A percentile compares a stretch with the other conserved stretches of the same genome.
phyloP scores from a whole-genome alignment of 1,140 invertebrate genomes.

The Macrobrachium rosenbergii region DNA sequence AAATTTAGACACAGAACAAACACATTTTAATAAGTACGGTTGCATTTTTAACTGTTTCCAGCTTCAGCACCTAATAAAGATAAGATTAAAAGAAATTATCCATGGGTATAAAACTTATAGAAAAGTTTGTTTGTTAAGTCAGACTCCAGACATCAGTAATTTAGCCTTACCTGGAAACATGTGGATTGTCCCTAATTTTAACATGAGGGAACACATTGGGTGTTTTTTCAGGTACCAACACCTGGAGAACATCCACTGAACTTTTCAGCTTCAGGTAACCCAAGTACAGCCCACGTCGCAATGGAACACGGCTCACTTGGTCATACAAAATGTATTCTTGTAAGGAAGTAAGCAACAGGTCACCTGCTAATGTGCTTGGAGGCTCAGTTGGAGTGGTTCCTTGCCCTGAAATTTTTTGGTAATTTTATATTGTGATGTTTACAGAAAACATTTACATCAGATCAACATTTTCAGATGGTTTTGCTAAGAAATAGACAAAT shows the following conservation, averaged over 20 bases:
- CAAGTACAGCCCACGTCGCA: conserved; percentile 90
- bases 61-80: no score
- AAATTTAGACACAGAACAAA: no score
- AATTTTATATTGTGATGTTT: no score
- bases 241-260: conserved; percentile 92
- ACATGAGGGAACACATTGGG: conserved; percentile 94
- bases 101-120: no score
- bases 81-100: no score
- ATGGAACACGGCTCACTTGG: conserved; percentile 84
- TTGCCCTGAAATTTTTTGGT: conserved; percentile 34
- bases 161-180: conserved; percentile 87
- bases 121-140: no score
- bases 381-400: conserved; percentile 34
- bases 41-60: no score
- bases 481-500: no score
- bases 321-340: conserved; percentile 82
- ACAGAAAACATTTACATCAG: no score
- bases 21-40: no score
- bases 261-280: conserved; percentile 96
- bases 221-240: conserved; percentile 90
- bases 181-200: conserved; percentile 93
- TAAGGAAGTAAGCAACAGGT: conserved; percentile 52
- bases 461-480: no score
- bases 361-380: conserved; percentile 44
- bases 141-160: neutral